Base-by-base conservation (phyloP, 2,113 vertebrate species). In the Osmerus eperlanus region DNA sequence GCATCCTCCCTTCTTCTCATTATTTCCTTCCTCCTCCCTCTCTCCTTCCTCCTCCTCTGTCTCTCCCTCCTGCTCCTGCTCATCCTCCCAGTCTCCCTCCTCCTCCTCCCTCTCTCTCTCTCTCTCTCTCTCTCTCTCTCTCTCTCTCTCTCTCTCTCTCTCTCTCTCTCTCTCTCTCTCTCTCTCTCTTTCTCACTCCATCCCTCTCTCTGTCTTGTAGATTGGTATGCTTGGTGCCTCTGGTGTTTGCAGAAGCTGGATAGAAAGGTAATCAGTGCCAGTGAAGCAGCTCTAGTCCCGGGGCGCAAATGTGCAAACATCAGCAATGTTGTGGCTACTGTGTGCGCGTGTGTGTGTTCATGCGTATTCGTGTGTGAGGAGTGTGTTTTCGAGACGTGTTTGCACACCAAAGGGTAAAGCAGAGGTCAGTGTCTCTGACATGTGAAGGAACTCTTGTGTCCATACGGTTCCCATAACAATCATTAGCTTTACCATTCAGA, bases 261-360 rank as follows among this genome's bases (percentile, higher is more conserved):
- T 90, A 88, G 87, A 88, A 73, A 70, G 36, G 76, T 87, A 86
- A 89, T 90, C 89, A 87, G 85, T 84, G 85, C 79, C 87, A 86
- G 75, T 84, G 87, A 89, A 88, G 85, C 86, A 79, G 79, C 85
- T 88, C 85, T 83, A 79, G 88, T 88, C 83, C 85, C 86, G 80
- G 65, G 87, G 83, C 85, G 72, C 83, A 87, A 89, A 90, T 89
- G 87, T 90, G 89, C 88, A 86, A 85, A 82, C 88, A 86, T 89
- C 87, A 89, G 89, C 89, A 89, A 79, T n/a, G 66, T 73, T 63
- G 69, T 71, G 65, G 29, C 51, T 32, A 51, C 56, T 61, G 58
- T 63, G 19, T 67, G 62, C 58, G 28, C 21, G 67, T 21, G 14
- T 1, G 14, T 1, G 18, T 25, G 29, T 51, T 18, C 21, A 16